These are phyloP conservation scores for Aphelenchoides besseyi DNA, from an alignment of 1,140 invertebrate species.

Conservation along the genomic window DNA sequence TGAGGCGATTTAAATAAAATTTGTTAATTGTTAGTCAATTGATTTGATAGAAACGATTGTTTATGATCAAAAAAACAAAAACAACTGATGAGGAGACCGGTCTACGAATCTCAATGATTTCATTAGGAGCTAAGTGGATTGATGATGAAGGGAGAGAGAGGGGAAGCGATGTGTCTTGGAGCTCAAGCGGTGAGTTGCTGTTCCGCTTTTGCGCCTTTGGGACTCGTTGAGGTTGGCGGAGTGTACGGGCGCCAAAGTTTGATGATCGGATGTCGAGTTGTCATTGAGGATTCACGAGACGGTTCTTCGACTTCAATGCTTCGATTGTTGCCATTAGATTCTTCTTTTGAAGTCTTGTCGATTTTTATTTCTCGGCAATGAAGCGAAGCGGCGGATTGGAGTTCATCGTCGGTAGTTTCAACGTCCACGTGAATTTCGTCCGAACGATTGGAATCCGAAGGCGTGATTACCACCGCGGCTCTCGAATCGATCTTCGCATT, in stretches of 20 bases:
- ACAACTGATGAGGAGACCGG: neutral
- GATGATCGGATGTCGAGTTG: neutral
- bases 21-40: neutral
- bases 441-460: neutral
- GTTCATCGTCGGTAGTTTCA: conserved; percentile 16
- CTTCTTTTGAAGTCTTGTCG: neutral
- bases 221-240: neutral
- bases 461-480: neutral
- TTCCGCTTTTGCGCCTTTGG: neutral
- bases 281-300: neutral
- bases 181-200: neutral
- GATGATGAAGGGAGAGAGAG: neutral
- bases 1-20: neutral
- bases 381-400: neutral
- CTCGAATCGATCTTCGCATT: neutral
- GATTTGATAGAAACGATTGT: neutral
- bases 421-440: conserved; percentile 19
- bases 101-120: neutral
- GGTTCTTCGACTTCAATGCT: neutral
- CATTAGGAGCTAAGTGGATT: neutral
- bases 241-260: conserved; percentile 12
- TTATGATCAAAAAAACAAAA: neutral
- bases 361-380: neutral
- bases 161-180: neutral
- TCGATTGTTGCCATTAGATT: neutral